Evolutionary conservation across 2,888 invertebrate species (phyloP), one percentile per base, ranked within the genome.

Genomic region (Oasisia sp.): DNA sequence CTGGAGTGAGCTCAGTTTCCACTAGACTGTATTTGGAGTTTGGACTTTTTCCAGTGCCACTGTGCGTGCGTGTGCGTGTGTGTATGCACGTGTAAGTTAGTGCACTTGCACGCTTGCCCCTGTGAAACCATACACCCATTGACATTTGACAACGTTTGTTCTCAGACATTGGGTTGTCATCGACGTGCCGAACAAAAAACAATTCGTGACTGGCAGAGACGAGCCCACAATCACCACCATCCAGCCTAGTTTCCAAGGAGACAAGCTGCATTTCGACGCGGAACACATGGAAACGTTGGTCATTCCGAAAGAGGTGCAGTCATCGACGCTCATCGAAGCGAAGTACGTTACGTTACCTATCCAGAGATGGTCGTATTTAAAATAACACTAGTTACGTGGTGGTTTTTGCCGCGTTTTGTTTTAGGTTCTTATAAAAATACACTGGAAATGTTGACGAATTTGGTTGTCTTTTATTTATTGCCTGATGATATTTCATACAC

Each of bases 181-280:
- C 89, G 94, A 95, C 9, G 50, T 93, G 12, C 94, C 93, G 27
- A 92, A 92, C 12, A 93, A 94, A 92, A 94, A 94, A 4, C 93
- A 93, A 7, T 94, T 94, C 91, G 91, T 95, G 32, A 95, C 95
- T 19, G 94, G 94, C 92, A 93, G 95, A 89, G 93, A 94, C 74
- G 94, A 94, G 91, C 94, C 95, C 2, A 93, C 93, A 32, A 93
- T 95, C 94, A 94, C 95, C 1, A 94, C 56, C 2, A 94, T 95
- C 0, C 91, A 92, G 14, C 93, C 94, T 1, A 92, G 92, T 14
- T 32, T 94, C 8, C 94, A 94, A 12, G 94, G 93, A 0, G 93
- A 94, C 32, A 92, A 92, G 12, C 92, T 95, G 27, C 93, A 94
- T 32, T 91, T 95, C 7, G 93, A 94, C 38, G 95, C 95, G 0